phyloP scores from a whole-genome alignment of 2,113 vertebrate species.

The Otis tarda region DNA sequence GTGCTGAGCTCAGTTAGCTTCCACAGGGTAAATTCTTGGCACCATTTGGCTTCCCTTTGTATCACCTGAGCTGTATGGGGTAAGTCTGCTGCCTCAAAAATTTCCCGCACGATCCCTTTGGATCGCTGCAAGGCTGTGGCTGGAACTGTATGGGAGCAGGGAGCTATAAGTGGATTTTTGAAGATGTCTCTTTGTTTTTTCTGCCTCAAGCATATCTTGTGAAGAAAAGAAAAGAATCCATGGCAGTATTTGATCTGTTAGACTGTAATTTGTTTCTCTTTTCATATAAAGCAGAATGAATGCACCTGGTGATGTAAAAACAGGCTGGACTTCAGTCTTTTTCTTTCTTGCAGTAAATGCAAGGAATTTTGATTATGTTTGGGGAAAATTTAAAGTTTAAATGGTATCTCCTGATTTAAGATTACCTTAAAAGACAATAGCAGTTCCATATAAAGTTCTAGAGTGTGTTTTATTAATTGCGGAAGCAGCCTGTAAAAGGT shows the following conservation, averaged over 20 bases:
- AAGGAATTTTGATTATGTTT: neutral
- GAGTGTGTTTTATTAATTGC: neutral
- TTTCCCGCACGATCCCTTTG: neutral
- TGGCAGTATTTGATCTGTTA: neutral
- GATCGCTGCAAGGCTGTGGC: accelerated
- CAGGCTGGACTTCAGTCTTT: neutral
- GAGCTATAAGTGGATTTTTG: neutral
- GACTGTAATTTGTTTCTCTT: neutral
- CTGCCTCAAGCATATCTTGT: neutral
- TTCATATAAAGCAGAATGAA: neutral
- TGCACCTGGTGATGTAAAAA: neutral
- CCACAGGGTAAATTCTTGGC: neutral
- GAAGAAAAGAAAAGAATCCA: neutral
- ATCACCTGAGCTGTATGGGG: neutral
- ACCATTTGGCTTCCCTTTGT: neutral
- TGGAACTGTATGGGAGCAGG: neutral
- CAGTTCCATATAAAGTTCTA: neutral
- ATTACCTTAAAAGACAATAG: neutral
- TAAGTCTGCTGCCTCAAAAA: neutral
- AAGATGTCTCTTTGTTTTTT: neutral
- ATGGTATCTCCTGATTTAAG: neutral
- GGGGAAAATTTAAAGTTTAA: neutral
- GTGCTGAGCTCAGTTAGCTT: neutral
- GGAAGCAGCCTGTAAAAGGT: neutral
- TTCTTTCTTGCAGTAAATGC: neutral